Base-by-base conservation (phyloP, 2,888 invertebrate species). In the Azorinus chamasolen region DNA sequence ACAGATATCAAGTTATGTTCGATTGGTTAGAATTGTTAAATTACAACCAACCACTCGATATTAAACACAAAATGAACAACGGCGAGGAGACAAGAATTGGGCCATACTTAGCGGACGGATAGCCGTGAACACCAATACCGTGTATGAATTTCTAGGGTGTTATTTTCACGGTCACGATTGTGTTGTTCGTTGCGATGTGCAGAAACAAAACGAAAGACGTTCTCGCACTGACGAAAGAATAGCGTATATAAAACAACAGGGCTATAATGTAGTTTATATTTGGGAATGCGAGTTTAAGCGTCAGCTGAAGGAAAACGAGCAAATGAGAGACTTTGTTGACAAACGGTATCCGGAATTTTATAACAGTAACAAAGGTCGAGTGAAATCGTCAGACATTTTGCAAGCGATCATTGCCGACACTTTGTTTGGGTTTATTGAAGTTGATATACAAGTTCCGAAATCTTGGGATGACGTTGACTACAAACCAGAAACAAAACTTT, bases 71-170 rank as follows among this genome's bases (percentile, higher is more conserved):
- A 20, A 24, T 69, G 16, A 73, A 69, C 45, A 12, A 14, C n/a
- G 72, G 68, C 0, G 22, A 20, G 16, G 77, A 72, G 39, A 25
- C 54, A 1, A 54, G 59, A 45, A 27, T 78, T 1, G 73, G 78
- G 0, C 63, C 57, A 14, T 78, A 65, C 37, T 54, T 58, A 1
- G 73, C 74, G 8, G 78, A 78, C 41, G 73, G 78, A 54, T n/a
- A n/a, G n/a, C n/a, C n/a, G n/a, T n/a, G n/a, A n/a, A n/a, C n/a
- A n/a, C n/a, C n/a, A n/a, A n/a, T n/a, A n/a, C n/a, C n/a, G n/a
- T n/a, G n/a, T n/a, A n/a, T n/a, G n/a, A n/a, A n/a, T n/a, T n/a
- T n/a, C n/a, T n/a, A n/a, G n/a, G n/a, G n/a, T n/a, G n/a, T n/a
- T n/a, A n/a, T n/a, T n/a, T n/a, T n/a, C n/a, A n/a, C n/a, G n/a